Conservation (phyloP, 2,113 vertebrate genomes). For the Perca flavescens region DNA sequence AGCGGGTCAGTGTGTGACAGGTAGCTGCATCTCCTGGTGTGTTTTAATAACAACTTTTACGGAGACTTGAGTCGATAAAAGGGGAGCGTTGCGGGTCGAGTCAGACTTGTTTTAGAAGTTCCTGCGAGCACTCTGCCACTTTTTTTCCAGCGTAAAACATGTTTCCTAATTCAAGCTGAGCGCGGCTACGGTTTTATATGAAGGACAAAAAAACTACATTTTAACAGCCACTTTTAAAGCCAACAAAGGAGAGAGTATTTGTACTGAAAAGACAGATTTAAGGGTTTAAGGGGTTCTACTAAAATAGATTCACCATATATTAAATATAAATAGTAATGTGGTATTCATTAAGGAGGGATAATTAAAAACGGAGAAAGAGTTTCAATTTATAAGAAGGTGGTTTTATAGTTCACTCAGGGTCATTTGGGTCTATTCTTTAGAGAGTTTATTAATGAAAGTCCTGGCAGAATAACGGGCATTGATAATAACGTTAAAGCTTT, state of each 20-base stretch:
- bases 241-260: constrained; percentile 1
- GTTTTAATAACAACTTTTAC: constrained; percentile 15
- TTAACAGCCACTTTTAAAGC: constrained; percentile 21
- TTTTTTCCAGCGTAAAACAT: constrained; percentile 41
- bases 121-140: background rate
- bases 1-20: background rate
- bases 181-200: constrained; percentile 7
- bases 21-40: background rate
- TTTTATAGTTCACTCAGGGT: constrained; percentile 4
- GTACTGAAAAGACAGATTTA: background rate
- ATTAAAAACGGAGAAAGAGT: background rate
- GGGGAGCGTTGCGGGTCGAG: background rate
- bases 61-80: background rate
- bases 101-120: constrained; percentile 27
- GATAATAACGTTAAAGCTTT: background rate
- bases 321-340: background rate
- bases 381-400: background rate
- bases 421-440: background rate
- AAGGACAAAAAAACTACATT: constrained; percentile 18
- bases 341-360: background rate
- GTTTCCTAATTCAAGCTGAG: constrained; percentile 28
- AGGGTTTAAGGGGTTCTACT: background rate
- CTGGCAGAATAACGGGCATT: background rate
- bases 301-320: background rate
- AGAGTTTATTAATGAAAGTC: constrained; percentile 1